Evolutionary conservation across 2,888 invertebrate genomes (phyloP).

Genomic region (Trichopoda pennipes): DNA sequence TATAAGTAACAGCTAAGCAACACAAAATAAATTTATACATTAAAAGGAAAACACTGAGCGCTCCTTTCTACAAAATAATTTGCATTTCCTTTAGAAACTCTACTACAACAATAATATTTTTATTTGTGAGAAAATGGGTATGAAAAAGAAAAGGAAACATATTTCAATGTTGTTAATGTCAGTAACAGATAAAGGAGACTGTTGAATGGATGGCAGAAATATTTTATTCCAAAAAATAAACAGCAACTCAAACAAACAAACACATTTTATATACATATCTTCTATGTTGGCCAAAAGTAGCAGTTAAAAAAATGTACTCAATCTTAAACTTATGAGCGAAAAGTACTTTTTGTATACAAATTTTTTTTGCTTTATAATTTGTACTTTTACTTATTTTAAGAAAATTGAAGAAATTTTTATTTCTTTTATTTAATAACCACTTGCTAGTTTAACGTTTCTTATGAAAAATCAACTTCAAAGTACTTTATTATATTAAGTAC

Average conservation of each 20-base stretch:
- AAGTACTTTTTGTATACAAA: too few species aligned
- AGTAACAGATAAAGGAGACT: slow-evolving; percentile 51
- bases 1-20: neutral
- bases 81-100: slow-evolving; percentile 31
- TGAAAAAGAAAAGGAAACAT: slow-evolving; percentile 7
- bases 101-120: neutral
- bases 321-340: too few species aligned
- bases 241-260: slow-evolving; percentile 34
- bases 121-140: neutral
- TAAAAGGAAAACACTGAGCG: neutral
- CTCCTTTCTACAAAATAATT: slow-evolving; percentile 27
- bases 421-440: too few species aligned
- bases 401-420: too few species aligned
- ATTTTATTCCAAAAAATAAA: slow-evolving; percentile 27
- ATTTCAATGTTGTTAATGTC: slow-evolving; percentile 60
- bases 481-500: too few species aligned
- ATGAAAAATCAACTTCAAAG: too few species aligned
- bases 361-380: too few species aligned
- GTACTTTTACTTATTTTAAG: too few species aligned
- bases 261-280: too few species aligned
- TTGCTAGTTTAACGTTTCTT: too few species aligned
- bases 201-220: neutral
- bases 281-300: too few species aligned
- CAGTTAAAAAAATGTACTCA: too few species aligned
- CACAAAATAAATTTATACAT: slow-evolving; percentile 1